Percentiles rank a stretch among this genome's conserved stretches.
These are phyloP conservation scores for Camponotus floridanus DNA, from an alignment of 1,140 invertebrate genomes.

Conservation along the genomic window DNA sequence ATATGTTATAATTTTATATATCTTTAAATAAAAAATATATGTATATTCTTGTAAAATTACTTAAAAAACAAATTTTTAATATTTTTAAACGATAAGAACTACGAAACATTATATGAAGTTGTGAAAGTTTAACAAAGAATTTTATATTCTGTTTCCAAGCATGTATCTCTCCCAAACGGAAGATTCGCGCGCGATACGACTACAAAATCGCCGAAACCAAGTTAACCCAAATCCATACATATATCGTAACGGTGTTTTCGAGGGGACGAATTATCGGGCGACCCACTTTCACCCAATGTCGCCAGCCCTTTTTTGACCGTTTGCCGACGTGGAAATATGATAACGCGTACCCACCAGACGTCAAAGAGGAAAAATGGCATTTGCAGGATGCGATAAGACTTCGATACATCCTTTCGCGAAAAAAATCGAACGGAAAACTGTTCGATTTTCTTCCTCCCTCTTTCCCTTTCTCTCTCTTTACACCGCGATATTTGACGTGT, in stretches of 20 bases:
- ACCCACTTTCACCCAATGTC: constrained; percentile 55
- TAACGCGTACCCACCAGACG: constrained; percentile 28
- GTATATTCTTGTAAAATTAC: background rate
- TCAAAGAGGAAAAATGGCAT: constrained; percentile 55
- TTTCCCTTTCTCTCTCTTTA: background rate
- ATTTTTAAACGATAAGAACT: background rate
- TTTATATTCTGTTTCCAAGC: background rate
- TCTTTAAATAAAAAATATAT: background rate
- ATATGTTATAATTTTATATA: no score
- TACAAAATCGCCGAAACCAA: constrained; percentile 32
- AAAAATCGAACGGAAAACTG: constrained; percentile 12
- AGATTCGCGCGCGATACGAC: background rate
- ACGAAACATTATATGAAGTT: no score
- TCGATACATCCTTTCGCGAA: background rate
- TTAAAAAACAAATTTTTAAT: background rate
- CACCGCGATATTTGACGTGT: background rate
- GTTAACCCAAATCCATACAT: constrained; percentile 61
- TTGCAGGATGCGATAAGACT: constrained; percentile 47
- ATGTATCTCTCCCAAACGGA: background rate
- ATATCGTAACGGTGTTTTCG: constrained; percentile 54
- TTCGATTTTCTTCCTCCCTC: background rate
- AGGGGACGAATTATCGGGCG: constrained; percentile 58
- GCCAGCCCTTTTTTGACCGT: constrained; percentile 39
- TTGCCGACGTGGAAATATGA: constrained; percentile 55
- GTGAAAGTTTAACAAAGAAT: background rate